phyloP scores from a whole-genome alignment of 2,797 vertebrate species.

The Peromyscus attwateri region DNA sequence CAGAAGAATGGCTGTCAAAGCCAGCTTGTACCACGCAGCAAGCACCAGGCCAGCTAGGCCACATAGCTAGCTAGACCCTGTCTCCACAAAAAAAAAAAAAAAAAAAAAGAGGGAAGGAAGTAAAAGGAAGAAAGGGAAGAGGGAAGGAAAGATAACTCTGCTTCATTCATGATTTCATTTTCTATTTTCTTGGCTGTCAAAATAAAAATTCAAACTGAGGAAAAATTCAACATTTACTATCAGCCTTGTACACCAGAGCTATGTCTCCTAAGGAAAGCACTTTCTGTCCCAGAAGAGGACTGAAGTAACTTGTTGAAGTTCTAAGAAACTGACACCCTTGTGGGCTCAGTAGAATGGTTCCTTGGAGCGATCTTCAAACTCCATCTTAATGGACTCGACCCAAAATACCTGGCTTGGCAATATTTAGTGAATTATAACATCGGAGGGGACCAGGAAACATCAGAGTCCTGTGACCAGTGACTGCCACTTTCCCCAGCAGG shows the following conservation, averaged over 20 bases:
- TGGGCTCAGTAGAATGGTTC: neutral
- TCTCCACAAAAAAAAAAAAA: neutral
- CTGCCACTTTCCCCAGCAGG: neutral
- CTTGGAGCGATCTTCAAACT: neutral
- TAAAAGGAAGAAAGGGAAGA: no score
- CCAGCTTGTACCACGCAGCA: neutral
- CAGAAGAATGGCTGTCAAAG: neutral
- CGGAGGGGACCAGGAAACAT: neutral
- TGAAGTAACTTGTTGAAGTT: neutral
- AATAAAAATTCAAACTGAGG: conserved; percentile 49
- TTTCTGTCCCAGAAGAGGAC: neutral
- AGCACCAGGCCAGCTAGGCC: neutral
- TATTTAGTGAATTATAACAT: neutral
- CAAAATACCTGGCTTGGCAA: neutral
- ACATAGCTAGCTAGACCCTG: neutral
- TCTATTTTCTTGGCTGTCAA: neutral
- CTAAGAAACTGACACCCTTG: neutral
- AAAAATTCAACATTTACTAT: conserved; percentile 11
- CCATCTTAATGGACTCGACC: neutral
- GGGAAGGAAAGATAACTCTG: neutral
- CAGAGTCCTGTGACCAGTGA: neutral
- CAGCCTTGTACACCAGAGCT: neutral
- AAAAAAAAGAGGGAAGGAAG: no score
- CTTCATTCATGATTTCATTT: neutral
- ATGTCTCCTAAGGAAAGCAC: neutral